Evolutionary conservation across 2,113 vertebrate genomes (phyloP), one percentile per base, ranked within the genome.

Genomic region (Podarcis muralis): DNA sequence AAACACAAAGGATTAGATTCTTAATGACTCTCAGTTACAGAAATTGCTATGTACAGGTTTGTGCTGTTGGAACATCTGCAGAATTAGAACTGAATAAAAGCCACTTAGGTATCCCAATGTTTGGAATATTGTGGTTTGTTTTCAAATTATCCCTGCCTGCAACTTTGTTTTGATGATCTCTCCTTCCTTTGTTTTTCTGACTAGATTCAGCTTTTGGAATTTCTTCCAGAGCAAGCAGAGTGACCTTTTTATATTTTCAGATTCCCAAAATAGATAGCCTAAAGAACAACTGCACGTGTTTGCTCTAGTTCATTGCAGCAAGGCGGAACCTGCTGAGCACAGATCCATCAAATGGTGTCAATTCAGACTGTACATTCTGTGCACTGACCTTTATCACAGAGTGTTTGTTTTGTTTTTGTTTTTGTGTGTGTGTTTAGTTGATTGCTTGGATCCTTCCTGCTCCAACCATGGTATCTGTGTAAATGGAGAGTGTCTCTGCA

Each of bases 401-500:
- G 40, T 0, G 2, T 18, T 65, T n/a, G 75, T 90, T 88, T 69
- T 90, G 23, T 92, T 82, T 74, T 43, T 84, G 53, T 8, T 35
- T 72, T 57, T n/a, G 30, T n/a, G 65, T 59, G 59, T 53, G 90
- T 95, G 43, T 86, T 23, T 91, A 99, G 99, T 99, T 91, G 98
- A 99, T 90, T 99, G 99, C 95, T 92, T 99, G 94, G 99, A 99
- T 93, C 98, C 99, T 0, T 98, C 98, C 0, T 99, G 99, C 95
- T 99, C 99, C 94, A 98, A 97, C 95, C 99, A 99, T 4, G 99
- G 99, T 1, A 98, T 99, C 92, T 99, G 99, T 88, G 98, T 99
- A 93, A 98, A 98, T 3, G 99, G 98, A 81, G 98, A 99, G 87
- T 99, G 99, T 85, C 98, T 99, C 91, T 99, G 99, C 95, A 99